Evolutionary conservation across 2,888 invertebrate genomes (phyloP).

Genomic region (Gerris lacustris): DNA sequence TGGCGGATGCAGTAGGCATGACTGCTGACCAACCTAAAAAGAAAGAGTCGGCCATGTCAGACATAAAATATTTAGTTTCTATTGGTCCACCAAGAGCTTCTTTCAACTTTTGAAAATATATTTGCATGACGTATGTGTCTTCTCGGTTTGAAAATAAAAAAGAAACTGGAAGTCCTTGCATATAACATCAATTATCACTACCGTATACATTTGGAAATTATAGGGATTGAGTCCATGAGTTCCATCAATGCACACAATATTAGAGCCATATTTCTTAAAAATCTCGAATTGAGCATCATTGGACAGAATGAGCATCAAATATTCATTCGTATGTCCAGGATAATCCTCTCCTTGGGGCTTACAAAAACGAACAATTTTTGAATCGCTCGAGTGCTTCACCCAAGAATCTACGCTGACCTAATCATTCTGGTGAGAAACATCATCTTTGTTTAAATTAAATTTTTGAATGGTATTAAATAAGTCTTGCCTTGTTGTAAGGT

Average conservation of each 20-base stretch:
- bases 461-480: slow-evolving; percentile 21
- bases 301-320: slow-evolving; percentile 19
- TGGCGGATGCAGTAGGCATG: slow-evolving; percentile 23
- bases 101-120: slow-evolving; percentile 27
- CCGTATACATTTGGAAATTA: slow-evolving; percentile 26
- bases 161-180: slow-evolving; percentile 28
- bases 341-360: slow-evolving; percentile 22
- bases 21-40: slow-evolving; percentile 28
- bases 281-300: slow-evolving; percentile 20
- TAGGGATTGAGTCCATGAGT: slow-evolving; percentile 28
- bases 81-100: slow-evolving; percentile 15
- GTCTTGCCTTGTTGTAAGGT: slow-evolving; percentile 24
- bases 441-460: background rate
- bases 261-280: slow-evolving; percentile 16
- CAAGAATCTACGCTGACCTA: background rate
- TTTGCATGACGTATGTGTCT: slow-evolving; percentile 24
- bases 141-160: slow-evolving; percentile 28
- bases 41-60: slow-evolving; percentile 28
- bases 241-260: slow-evolving; percentile 19
- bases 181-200: slow-evolving; percentile 28
- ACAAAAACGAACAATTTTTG: slow-evolving; percentile 18
- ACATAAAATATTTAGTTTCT: slow-evolving; percentile 29
- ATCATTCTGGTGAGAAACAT: background rate
- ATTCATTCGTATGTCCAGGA: slow-evolving; percentile 10
- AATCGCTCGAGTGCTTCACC: slow-evolving; percentile 10